Evolutionary conservation across 2,888 invertebrate genomes (phyloP), one percentile per base, ranked within the genome.

Genomic region (Choreutis nemorana): DNA sequence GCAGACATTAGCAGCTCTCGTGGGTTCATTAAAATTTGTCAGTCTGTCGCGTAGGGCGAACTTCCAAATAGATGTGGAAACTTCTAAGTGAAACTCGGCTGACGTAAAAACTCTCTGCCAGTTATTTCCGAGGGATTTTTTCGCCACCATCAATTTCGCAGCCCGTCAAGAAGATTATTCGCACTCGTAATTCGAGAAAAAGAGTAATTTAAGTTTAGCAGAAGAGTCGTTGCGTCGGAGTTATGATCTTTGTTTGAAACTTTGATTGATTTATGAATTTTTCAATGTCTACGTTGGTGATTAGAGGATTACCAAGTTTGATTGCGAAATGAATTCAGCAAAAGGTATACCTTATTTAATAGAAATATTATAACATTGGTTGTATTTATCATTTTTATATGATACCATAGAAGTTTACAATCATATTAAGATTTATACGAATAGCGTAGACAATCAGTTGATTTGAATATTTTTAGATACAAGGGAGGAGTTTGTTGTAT

Each of bases 11-110:
- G 70, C 72, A 65, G 55, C 64, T 64, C 75, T 67, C 75, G 65
- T 59, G 67, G 66, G 67, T 67, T 78, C 78, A 77, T 78, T 78
- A 78, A 73, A 77, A 77, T 78, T 78, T 78, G 78, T 78, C 78
- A 77, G 72, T 64, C 63, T 67, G 67, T 64, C 73, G 71, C 66
- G 66, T 59, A 66, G 56, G 65, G 60, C 48, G 48, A 75, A 78
- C 72, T 77, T 75, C 55, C 55, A 62, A 77, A 75, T 78, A 71
- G 75, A 77, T 77, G 77, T 73, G 58, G 59, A 67, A 77, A 78
- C 75, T 77, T 73, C 59, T 73, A 77, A 78, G 77, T 77, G 78
- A 77, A 77, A 73, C 72, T 67, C 59, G 67, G 61, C 51, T 77
- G 77, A 78, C 77, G 73, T 75, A 59, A 75, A 75, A 78, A 78